A percentile compares a stretch with the other conserved stretches of the same genome.
Conservation (phyloP, 2,113 vertebrate genomes). For the Mus spicilegus region DNA sequence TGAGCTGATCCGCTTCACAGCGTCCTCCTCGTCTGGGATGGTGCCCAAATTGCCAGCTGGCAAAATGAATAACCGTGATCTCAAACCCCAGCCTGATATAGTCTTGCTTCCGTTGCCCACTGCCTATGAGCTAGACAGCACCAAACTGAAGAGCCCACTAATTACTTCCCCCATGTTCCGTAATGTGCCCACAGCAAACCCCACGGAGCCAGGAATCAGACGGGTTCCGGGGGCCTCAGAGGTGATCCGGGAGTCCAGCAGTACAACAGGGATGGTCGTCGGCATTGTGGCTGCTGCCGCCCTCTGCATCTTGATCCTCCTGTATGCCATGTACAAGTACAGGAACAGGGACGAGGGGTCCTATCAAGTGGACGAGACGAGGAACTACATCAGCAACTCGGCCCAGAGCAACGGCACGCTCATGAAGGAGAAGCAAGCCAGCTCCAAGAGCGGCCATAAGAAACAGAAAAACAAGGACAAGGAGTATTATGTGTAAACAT, state of each 20-base stretch:
- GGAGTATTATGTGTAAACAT: slow-evolving; percentile 97
- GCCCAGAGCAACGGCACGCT: slow-evolving; percentile 99
- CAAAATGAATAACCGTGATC: slow-evolving; percentile 98
- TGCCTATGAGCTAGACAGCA: slow-evolving; percentile 99
- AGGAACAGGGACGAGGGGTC: slow-evolving; percentile 99
- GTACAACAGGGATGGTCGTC: slow-evolving; percentile 99
- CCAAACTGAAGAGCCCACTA: slow-evolving; percentile 98
- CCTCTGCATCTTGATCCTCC: slow-evolving; percentile 99
- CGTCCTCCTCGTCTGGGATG: slow-evolving; percentile 95
- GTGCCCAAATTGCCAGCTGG: slow-evolving; percentile 96
- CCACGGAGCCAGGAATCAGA: slow-evolving; percentile 99
- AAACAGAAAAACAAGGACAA: slow-evolving; percentile 99
- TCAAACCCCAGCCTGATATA: slow-evolving; percentile 98
- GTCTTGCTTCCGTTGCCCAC: slow-evolving; percentile 99
- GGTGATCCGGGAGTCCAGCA: slow-evolving; percentile 99
- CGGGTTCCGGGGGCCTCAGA: slow-evolving; percentile 99
- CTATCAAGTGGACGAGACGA: slow-evolving; percentile 99
- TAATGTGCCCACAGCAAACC: slow-evolving; percentile 99
- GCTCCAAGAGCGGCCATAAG: slow-evolving; percentile 96
- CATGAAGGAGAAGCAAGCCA: slow-evolving; percentile 98
- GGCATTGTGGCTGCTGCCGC: slow-evolving; percentile 99
- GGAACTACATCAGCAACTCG: slow-evolving; percentile 99
- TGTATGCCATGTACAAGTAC: slow-evolving; percentile 99
- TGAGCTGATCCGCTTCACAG: slow-evolving; percentile 98
- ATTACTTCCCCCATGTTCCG: slow-evolving; percentile 99